Percentiles rank a stretch among this genome's conserved stretches.
Evolutionary conservation across 2,888 invertebrate species (phyloP).

Genomic region (Eilema caniola): DNA sequence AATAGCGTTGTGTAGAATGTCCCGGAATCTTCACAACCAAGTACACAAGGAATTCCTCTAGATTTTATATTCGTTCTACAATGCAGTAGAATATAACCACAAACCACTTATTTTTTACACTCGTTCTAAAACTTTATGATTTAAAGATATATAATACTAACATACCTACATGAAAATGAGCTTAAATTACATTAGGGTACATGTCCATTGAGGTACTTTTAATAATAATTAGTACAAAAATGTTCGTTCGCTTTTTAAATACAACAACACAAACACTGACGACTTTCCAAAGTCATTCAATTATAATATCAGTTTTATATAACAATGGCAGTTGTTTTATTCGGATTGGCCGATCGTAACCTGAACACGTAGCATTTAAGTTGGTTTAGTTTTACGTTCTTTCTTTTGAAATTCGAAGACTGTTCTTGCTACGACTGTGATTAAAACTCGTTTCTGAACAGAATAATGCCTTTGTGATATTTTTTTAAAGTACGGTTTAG

Average conservation of each 20-base stretch:
- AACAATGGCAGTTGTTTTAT: not conserved
- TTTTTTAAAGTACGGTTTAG: no score
- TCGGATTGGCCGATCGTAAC: no score
- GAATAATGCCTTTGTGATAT: no score
- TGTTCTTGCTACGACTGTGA: no score
- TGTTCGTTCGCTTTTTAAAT: not conserved
- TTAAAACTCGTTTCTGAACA: no score
- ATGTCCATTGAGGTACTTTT: not conserved
- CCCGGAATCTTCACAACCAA: not conserved
- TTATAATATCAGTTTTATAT: not conserved
- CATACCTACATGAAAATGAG: not conserved
- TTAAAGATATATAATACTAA: not conserved
- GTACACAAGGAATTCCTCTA: not conserved
- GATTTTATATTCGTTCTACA: not conserved
- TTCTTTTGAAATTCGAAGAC: no score
- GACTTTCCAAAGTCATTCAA: not conserved
- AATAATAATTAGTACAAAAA: not conserved
- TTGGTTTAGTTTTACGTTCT: no score
- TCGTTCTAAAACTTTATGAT: conserved; percentile 3
- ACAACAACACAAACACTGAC: not conserved
- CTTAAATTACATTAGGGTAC: not conserved
- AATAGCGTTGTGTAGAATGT: not conserved
- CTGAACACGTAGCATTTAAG: no score
- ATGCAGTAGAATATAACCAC: conserved; percentile 1
- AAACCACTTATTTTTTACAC: conserved; percentile 12